phyloP scores from a whole-genome alignment of 2,888 invertebrate species.

The Orchestes rusci region DNA sequence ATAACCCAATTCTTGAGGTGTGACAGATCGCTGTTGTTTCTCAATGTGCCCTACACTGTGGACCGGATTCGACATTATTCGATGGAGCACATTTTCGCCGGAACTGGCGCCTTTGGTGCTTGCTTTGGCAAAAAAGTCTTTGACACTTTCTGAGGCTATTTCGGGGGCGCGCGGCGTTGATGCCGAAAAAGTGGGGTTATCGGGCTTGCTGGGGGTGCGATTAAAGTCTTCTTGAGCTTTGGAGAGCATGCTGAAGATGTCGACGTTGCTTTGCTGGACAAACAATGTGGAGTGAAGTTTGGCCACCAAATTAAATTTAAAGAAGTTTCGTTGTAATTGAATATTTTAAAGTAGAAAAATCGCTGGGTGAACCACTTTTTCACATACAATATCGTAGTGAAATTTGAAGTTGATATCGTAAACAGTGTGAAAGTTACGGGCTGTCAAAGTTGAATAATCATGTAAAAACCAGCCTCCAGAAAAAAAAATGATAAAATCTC shows the following conservation, averaged over 20 bases:
- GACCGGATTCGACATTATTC: constrained; percentile 77
- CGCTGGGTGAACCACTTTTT: too few relatives aligned
- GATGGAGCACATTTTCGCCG: constrained; percentile 58
- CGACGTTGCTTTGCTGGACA: constrained; percentile 33
- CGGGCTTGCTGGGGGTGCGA: constrained; percentile 46
- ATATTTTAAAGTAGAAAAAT: background rate
- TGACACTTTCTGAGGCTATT: constrained; percentile 73
- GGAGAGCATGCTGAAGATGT: constrained; percentile 80
- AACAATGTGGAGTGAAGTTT: background rate
- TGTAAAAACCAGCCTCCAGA: too few relatives aligned
- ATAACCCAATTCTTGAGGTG: constrained; percentile 52
- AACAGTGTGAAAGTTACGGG: too few relatives aligned
- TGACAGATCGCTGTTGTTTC: constrained; percentile 66
- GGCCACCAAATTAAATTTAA: background rate
- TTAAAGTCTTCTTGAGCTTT: constrained; percentile 84
- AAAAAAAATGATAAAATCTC: too few relatives aligned
- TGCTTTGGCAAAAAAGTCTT: constrained; percentile 82
- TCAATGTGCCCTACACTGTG: constrained; percentile 84
- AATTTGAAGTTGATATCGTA: too few relatives aligned
- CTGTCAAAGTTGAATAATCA: too few relatives aligned
- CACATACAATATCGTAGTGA: too few relatives aligned
- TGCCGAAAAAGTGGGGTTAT: constrained; percentile 33
- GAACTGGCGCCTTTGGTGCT: constrained; percentile 48
- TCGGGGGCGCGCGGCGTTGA: constrained; percentile 55
- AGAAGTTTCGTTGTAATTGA: background rate